Conservation (phyloP, 2,888 invertebrate species). For the Euspilapteryx auroguttella region DNA sequence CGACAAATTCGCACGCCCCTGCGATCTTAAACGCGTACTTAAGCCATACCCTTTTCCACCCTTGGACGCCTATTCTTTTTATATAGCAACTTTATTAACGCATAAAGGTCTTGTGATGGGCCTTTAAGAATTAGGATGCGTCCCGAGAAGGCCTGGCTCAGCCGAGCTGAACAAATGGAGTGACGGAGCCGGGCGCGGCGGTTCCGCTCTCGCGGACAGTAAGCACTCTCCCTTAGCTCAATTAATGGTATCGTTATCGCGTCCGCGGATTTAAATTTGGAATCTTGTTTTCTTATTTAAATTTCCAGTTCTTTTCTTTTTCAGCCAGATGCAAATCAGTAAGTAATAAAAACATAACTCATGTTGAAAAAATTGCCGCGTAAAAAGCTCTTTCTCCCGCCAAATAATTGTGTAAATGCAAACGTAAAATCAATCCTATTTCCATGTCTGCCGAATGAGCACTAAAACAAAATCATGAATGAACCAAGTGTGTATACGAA, state of each 20-base stretch:
- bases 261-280: slow-evolving; percentile 28
- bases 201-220: slow-evolving; percentile 13
- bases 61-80: slow-evolving; percentile 58
- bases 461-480: slow-evolving; percentile 62
- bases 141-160: slow-evolving; percentile 37
- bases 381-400: too few species aligned
- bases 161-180: slow-evolving; percentile 52
- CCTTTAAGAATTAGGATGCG: slow-evolving; percentile 60
- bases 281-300: too few species aligned
- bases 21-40: slow-evolving; percentile 57
- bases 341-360: too few species aligned
- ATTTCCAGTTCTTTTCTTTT: too few species aligned
- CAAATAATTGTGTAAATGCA: too few species aligned
- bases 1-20: slow-evolving; percentile 59
- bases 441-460: slow-evolving; percentile 51
- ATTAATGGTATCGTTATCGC: slow-evolving; percentile 42
- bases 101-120: slow-evolving; percentile 59
- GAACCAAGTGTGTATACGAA: slow-evolving; percentile 58
- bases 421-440: slow-evolving; percentile 55
- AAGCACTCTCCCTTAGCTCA: slow-evolving; percentile 31
- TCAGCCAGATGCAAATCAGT: too few species aligned
- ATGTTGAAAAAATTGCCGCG: too few species aligned
- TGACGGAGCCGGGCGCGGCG: slow-evolving; percentile 25
- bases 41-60: slow-evolving; percentile 56
- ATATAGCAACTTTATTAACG: slow-evolving; percentile 62